These are phyloP conservation scores for Cephus pygmeus DNA, from an alignment of 2,888 invertebrate species.

Conservation along the genomic window DNA sequence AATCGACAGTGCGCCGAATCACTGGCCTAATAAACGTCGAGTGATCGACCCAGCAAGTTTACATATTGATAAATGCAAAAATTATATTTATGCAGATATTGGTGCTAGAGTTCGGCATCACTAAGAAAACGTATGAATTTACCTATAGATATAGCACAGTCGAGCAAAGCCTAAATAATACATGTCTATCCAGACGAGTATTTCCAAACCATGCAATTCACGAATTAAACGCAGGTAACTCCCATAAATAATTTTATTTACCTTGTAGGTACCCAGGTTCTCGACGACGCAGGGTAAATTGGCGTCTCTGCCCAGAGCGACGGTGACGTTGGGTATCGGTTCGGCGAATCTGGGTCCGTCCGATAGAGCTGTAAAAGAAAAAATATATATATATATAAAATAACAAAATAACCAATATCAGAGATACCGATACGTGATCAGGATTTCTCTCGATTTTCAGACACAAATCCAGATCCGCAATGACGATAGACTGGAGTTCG, in stretches of 20 bases:
- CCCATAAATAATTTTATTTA: slow-evolving; percentile 57
- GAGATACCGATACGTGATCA: not conserved
- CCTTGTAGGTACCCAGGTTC: slow-evolving; percentile 90
- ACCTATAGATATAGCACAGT: not conserved
- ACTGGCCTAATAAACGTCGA: not conserved
- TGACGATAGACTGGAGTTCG: not conserved
- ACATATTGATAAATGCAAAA: not conserved
- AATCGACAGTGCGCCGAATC: not conserved
- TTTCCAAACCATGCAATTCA: not conserved
- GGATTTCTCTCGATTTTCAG: not conserved
- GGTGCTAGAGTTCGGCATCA: not conserved
- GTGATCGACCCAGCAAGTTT: not conserved
- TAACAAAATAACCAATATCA: not conserved
- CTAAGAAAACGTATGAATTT: not conserved
- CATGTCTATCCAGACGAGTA: not conserved
- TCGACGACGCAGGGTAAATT: slow-evolving; percentile 91
- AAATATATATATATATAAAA: slow-evolving; percentile 14
- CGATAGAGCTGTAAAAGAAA: slow-evolving; percentile 78
- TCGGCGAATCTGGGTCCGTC: slow-evolving; percentile 90
- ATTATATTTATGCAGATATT: not conserved
- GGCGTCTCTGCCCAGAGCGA: slow-evolving; percentile 89
- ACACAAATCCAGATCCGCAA: not conserved
- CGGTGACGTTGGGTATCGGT: slow-evolving; percentile 92
- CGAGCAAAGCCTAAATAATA: not conserved
- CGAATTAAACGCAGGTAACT: not conserved